Base-by-base conservation (phyloP, 2,888 invertebrate genomes). In the Agriopis marginaria region DNA sequence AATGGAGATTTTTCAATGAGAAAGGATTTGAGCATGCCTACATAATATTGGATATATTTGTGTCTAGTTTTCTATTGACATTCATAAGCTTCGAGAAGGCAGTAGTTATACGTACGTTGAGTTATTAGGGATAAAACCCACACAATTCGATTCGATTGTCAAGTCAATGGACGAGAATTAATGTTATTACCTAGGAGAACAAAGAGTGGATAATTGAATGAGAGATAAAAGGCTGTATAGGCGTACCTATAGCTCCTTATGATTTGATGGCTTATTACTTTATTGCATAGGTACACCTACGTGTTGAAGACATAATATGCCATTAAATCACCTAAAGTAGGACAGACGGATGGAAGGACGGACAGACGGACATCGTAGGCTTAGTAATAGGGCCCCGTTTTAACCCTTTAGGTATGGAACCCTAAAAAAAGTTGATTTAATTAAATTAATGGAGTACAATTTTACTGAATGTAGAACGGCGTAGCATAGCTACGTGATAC, bases 1-100 rank as follows among this genome's bases (percentile, higher is more conserved):
- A 72, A 70, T 62, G 54, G 47, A 77, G 73, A 73, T 76, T 77
- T 80, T 82, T 84, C 81, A 84, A 83, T 83, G 84, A 81, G 75
- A 78, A 79, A 70, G 74, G 77, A 74, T 77, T 74, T 70, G 62
- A 61, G 67, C 68, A 66, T 56, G 63, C 50, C 17, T 63, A 63
- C 63, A 65, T 68, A 70, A 65, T 68, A 70, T 72, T 66, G 68
- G 53, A 62, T 14, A 53, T 66, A 63, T 64, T 66, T 55, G 56
- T 63, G 62, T 66, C 62, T 51, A 68, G 66, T 51, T 23, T 62
- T 14, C 55, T 62, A 63, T 59, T 47, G 50, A 53, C 62, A 62
- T 62, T 59, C 44, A 66, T 66, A 60, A 44, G 59, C 58, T 65
- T 44, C 62, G 17, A 17, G 40, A 40, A 39, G 40, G 47, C 45